Conservation (phyloP, 2,888 invertebrate genomes). For the Myathropa florea region DNA sequence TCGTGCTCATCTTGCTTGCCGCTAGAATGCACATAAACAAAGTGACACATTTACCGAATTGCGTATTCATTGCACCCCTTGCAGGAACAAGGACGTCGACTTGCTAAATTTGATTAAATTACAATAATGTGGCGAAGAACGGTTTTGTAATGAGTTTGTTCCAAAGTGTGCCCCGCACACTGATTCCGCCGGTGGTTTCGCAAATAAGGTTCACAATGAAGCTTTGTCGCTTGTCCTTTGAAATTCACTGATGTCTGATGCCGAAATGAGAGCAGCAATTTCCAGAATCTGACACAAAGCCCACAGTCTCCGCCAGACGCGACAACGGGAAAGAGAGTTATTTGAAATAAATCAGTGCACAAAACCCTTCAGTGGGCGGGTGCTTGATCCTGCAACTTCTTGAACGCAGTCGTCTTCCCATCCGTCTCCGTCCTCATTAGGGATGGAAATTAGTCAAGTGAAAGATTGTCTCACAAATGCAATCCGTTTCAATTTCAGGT, state of each 20-base stretch:
- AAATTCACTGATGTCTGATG: too few species aligned
- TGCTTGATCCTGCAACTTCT: neutral
- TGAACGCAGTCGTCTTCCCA: neutral
- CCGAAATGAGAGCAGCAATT: neutral
- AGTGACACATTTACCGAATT: too few species aligned
- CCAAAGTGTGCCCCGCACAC: neutral
- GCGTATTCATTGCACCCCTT: too few species aligned
- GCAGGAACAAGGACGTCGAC: too few species aligned
- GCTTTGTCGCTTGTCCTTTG: neutral
- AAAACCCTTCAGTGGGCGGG: neutral
- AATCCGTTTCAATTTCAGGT: constrained; percentile 8
- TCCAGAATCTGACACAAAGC: neutral
- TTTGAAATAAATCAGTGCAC: constrained; percentile 12
- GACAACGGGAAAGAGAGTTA: neutral
- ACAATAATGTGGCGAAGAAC: neutral
- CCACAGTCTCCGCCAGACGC: neutral
- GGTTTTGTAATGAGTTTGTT: neutral
- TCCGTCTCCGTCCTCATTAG: constrained; percentile 19
- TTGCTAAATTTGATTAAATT: neutral
- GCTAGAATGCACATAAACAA: too few species aligned
- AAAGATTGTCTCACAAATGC: constrained; percentile 21
- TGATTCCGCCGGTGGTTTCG: neutral
- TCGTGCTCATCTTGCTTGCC: too few species aligned
- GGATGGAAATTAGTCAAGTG: constrained; percentile 36
- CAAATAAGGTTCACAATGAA: constrained; percentile 1